Evolutionary conservation across 2,797 vertebrate genomes (phyloP).

Genomic region (Anisognathus igniventris): DNA sequence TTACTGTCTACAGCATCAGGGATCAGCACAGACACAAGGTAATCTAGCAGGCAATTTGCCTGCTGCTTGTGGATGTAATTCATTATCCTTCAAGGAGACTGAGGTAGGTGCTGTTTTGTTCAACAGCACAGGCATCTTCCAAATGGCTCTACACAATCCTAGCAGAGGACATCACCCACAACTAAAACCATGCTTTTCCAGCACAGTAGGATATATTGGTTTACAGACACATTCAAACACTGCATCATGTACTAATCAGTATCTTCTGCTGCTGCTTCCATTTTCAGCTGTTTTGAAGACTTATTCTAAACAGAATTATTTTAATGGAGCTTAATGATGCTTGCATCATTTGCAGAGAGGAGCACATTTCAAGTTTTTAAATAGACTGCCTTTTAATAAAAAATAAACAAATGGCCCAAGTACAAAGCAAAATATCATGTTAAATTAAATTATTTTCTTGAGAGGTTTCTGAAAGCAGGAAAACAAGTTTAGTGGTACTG

Average conservation of each 20-base stretch:
- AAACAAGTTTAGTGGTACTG: not conserved
- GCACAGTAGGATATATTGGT: not conserved
- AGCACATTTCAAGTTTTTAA: constrained; percentile 26
- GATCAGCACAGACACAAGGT: not conserved
- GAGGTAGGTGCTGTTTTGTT: not conserved
- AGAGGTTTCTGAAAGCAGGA: constrained; percentile 16
- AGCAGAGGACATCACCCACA: not conserved
- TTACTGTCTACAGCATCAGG: not conserved
- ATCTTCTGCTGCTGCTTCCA: not conserved
- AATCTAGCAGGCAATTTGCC: not conserved
- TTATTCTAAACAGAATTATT: constrained; percentile 31
- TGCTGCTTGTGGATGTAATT: not conserved
- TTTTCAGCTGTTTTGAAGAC: constrained; percentile 37
- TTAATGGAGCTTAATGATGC: constrained; percentile 50
- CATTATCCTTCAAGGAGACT: not conserved
- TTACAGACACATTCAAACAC: not conserved
- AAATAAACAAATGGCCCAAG: constrained; percentile 25
- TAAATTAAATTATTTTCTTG: constrained; percentile 37
- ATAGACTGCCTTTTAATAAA: constrained; percentile 54
- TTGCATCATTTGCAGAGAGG: not conserved
- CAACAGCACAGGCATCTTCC: not conserved
- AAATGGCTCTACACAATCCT: not conserved
- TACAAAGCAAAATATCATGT: not conserved
- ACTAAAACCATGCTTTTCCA: not conserved
- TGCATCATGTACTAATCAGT: not conserved